Evolutionary conservation across 1,140 invertebrate species (phyloP), one percentile per base, ranked within the genome.

Genomic region (Melitaea cinxia): DNA sequence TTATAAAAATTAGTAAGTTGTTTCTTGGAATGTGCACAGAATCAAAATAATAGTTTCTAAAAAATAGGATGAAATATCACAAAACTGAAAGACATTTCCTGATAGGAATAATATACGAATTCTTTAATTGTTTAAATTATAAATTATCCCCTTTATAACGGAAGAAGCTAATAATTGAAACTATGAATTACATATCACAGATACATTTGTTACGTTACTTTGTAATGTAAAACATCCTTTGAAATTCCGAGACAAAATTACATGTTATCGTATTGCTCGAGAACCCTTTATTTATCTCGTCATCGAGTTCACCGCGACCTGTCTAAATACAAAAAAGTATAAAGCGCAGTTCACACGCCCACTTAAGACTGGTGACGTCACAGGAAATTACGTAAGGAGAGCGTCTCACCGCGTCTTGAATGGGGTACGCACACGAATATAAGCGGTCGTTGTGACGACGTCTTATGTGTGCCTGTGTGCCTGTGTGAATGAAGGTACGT

Each of bases 401-500:
- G 76, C 77, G 75, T 59, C 63, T 73, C 75, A 54, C 56, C 50
- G 62, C 65, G 72, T 83, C 83, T 89, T 88, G 80, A 88, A 88
- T 88, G 87, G 72, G 56, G 56, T 76, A 78, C 82, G 75, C 83
- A 88, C 83, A 83, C 78, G 70, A 56, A 58, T 56, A 68, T 52
- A 64, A 39, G 37, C 26, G 50, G 47, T 21, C 50, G 50, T 60
- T 33, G 24, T 9, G 33, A 56, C 63, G 10, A 39, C 53, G 55
- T 59, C 66, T 69, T 74, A 42, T 49, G 47, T 45, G 37, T 54
- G 57, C 73, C 60, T 69, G 75, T 76, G 70, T n/a, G n/a, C n/a
- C n/a, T n/a, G n/a, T 69, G 75, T 88, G 82, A 85, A 87, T 88
- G 87, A 82, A 83, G 79, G 84, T 86, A 88, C 84, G 78, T 68